Percentiles rank a stretch among this genome's conserved stretches.
Evolutionary conservation across 2,113 vertebrate species (phyloP).

Genomic region (Halichoeres trimaculatus): DNA sequence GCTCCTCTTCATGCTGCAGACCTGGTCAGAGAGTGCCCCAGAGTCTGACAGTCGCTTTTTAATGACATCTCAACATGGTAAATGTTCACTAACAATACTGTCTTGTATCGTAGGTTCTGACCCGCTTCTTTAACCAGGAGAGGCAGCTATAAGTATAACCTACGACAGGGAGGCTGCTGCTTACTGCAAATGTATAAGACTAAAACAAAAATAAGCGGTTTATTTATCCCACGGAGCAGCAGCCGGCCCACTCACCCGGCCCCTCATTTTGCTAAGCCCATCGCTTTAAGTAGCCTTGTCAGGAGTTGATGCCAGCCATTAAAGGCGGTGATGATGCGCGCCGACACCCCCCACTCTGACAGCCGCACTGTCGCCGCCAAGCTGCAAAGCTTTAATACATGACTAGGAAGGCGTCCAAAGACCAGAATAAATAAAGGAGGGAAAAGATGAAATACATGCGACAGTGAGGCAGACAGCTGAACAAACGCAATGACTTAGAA

Average conservation of each 20-base stretch:
- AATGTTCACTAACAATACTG: conserved; percentile 69
- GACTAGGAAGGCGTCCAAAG: conserved; percentile 78
- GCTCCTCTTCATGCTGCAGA: conserved; percentile 47
- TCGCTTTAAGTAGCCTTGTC: conserved; percentile 73
- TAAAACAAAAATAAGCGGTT: conserved; percentile 63
- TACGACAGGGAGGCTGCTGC: conserved; percentile 33
- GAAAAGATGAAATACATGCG: conserved; percentile 75
- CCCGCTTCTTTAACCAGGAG: conserved; percentile 60
- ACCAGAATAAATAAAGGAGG: conserved; percentile 76
- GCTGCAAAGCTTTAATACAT: conserved; percentile 73
- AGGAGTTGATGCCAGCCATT: conserved; percentile 72
- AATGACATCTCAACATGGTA: conserved; percentile 75
- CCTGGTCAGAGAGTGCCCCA: conserved; percentile 65
- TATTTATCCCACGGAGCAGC: conserved; percentile 58
- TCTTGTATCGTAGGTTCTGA: conserved; percentile 62
- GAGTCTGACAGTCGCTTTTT: conserved; percentile 76
- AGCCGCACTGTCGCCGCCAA: conserved; percentile 67
- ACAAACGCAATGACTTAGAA: conserved; percentile 81
- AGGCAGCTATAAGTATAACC: conserved; percentile 64
- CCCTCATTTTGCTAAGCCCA: conserved; percentile 67
- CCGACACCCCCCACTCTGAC: conserved; percentile 54
- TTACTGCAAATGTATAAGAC: conserved; percentile 44
- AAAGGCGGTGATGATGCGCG: conserved; percentile 68
- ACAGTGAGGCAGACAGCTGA: conserved; percentile 78
- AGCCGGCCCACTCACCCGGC: conserved; percentile 22